phyloP scores from a whole-genome alignment of 1,140 invertebrate genomes.

The Rhynchophorus ferrugineus region DNA sequence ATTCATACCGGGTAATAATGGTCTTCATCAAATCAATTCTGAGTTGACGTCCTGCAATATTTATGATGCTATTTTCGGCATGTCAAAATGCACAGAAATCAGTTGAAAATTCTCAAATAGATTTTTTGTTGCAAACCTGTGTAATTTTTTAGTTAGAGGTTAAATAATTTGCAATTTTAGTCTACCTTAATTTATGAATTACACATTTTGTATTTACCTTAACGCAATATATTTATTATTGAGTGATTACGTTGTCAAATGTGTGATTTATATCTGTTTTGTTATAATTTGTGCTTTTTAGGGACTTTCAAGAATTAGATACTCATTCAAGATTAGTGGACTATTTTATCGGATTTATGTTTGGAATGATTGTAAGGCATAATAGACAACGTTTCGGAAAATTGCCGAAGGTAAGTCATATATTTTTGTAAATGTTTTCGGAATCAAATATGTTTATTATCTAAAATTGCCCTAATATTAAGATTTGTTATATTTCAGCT shows the following conservation, averaged over 20 bases:
- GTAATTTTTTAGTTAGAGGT: background rate
- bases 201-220: background rate
- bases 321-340: constrained; percentile 1
- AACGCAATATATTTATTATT: background rate
- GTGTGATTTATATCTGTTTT: background rate
- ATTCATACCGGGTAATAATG: no score
- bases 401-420: background rate
- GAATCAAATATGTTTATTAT: no score
- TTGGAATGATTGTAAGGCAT: constrained; percentile 1
- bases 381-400: background rate
- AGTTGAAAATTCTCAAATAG: no score
- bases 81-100: no score
- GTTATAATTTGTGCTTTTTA: background rate
- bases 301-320: constrained; percentile 5
- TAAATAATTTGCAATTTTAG: background rate
- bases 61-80: no score
- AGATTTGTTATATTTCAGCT: no score
- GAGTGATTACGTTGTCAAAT: background rate
- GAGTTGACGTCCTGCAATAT: no score
- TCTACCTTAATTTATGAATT: background rate
- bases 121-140: background rate
- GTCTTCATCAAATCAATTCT: no score
- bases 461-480: no score
- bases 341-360: constrained; percentile 10
- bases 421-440: constrained; percentile 2